Evolutionary conservation across 1,140 invertebrate species (phyloP).

Genomic region (Eriosoma lanigerum): DNA sequence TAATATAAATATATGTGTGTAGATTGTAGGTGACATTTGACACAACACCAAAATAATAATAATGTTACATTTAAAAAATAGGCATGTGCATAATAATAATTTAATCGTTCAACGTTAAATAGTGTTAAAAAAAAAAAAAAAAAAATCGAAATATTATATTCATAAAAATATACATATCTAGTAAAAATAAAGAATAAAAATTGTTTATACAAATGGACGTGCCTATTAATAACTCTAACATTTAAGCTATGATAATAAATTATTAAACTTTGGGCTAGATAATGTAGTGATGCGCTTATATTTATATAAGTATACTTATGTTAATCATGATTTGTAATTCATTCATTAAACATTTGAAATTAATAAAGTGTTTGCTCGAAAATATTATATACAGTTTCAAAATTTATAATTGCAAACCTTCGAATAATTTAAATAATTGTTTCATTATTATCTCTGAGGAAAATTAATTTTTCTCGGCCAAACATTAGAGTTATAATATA

Average conservation of each 20-base stretch:
- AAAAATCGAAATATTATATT: too few species aligned
- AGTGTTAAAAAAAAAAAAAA: too few species aligned
- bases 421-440: background rate
- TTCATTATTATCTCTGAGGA: background rate
- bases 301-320: too few species aligned
- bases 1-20: too few species aligned
- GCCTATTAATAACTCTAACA: too few species aligned
- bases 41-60: background rate
- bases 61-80: background rate
- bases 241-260: too few species aligned
- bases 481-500: conserved; percentile 27
- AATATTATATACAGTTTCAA: background rate
- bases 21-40: background rate
- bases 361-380: conserved; percentile 4
- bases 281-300: too few species aligned
- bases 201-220: too few species aligned
- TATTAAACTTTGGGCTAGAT: too few species aligned
- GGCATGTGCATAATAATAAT: conserved; percentile 19
- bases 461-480: background rate
- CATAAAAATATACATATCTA: too few species aligned
- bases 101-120: too few species aligned
- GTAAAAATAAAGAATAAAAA: too few species aligned
- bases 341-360: background rate
- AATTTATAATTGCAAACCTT: background rate
- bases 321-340: background rate